These are phyloP conservation scores for Reticulitermes lucifugus DNA, from an alignment of 2,888 invertebrate genomes.

Conservation along the genomic window DNA sequence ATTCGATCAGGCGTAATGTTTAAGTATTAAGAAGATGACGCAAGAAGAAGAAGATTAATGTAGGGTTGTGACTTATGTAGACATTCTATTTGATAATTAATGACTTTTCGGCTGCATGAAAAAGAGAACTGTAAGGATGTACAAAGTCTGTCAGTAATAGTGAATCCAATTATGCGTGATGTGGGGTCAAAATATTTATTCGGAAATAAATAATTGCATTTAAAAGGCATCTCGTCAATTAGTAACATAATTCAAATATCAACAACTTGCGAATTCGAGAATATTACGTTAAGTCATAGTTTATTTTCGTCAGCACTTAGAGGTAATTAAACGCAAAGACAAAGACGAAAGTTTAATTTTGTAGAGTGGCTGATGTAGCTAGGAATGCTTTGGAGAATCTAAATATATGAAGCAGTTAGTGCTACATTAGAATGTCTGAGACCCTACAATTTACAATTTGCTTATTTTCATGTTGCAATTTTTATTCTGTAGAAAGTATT, in stretches of 20 bases:
- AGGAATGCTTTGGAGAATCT: background rate
- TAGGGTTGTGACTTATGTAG: too few species aligned
- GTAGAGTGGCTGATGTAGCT: background rate
- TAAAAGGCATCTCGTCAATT: background rate
- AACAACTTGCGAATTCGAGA: background rate
- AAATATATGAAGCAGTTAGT: background rate
- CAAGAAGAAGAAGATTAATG: too few species aligned
- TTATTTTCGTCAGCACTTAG: constrained; percentile 14
- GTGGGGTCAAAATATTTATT: background rate
- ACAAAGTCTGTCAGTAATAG: too few species aligned
- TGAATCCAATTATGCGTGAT: too few species aligned
- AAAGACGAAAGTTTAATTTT: constrained; percentile 4
- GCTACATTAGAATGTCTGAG: background rate
- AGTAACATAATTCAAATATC: background rate
- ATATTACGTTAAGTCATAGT: background rate
- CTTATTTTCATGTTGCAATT: too few species aligned
- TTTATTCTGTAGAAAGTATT: too few species aligned
- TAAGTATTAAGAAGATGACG: too few species aligned
- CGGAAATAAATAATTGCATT: background rate
- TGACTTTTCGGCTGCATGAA: too few species aligned
- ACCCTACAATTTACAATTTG: too few species aligned
- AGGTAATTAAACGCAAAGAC: background rate
- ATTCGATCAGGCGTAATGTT: too few species aligned
- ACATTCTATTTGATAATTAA: too few species aligned
- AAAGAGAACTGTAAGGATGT: too few species aligned